Base-by-base conservation (phyloP, 2,113 vertebrate genomes). In the Synchiropus splendidus region DNA sequence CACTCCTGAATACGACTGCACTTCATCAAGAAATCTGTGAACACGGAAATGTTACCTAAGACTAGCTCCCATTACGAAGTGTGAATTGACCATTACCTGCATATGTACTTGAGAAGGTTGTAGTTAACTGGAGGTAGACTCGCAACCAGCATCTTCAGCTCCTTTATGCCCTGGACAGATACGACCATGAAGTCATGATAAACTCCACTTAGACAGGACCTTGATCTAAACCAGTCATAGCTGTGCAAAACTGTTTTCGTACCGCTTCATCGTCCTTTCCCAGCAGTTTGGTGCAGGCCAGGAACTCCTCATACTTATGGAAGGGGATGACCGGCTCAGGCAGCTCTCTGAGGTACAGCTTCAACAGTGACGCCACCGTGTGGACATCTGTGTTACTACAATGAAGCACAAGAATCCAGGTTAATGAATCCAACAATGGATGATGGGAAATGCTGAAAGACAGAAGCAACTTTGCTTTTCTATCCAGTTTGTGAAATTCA, bases 101-200 rank as follows among this genome's bases (percentile, higher is more conserved):
- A 98, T 64, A 97, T 97, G 52, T 98, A 99, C 74, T 92, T 90
- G 48, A 99, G 85, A 35, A 99, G 86, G 68, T 97, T 99, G 68
- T 89, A 96, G 82, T 98, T 99, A 51, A 93, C 94, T 45, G 73
- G 75, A 49, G 95, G 94, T 74, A 99, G 80, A 75, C 82, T 83
- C 77, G 91, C 89, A 30, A 98, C 90, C 48, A 92, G 91, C 61
- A 83, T 88, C 42, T 70, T 80, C 66, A 98, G 58, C 77, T 95
- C 92, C 62, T 88, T 91, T 63, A 94, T 74, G 15, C 92, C 95
- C 95, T 98, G 68, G 36, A 45, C 43, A 62, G 8, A 27, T 8
- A 27, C 8, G 21, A 27, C 21, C 21, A 27, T 27, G 8, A 27
- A 27, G 21, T 27, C 21, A 27, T 8, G 8, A 27, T 27, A 27